These are phyloP conservation scores for Petrocephalus microphthalmus DNA, from an alignment of 2,113 vertebrate genomes.

Conservation along the genomic window DNA sequence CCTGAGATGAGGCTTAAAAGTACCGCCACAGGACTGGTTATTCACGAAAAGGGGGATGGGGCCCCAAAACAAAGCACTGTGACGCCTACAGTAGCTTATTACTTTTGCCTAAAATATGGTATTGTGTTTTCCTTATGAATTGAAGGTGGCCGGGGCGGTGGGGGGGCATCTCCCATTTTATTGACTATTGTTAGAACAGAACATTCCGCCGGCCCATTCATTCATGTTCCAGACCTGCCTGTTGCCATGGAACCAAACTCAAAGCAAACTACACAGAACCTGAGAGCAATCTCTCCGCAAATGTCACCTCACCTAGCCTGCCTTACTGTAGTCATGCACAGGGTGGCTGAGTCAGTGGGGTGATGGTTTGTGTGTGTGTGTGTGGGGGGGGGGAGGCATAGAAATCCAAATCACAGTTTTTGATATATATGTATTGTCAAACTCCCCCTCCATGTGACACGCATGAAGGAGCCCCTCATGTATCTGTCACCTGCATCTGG, in stretches of 20 bases:
- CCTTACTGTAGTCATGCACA: neutral
- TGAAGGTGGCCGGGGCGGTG: neutral
- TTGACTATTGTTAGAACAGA: constrained; percentile 23
- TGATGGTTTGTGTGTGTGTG: neutral
- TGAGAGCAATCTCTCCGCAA: neutral
- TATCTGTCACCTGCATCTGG: neutral
- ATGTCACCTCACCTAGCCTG: neutral
- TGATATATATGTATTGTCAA: neutral
- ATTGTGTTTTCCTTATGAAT: neutral
- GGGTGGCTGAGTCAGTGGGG: neutral
- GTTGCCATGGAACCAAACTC: constrained; percentile 17
- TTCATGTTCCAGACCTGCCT: constrained; percentile 1
- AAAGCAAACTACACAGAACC: neutral
- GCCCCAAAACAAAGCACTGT: neutral
- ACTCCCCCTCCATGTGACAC: neutral
- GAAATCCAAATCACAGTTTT: neutral
- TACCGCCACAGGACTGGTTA: neutral
- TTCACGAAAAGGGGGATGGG: neutral
- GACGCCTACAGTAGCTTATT: neutral
- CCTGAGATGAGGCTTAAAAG: neutral
- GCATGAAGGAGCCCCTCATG: neutral
- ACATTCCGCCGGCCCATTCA: neutral
- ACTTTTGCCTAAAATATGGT: neutral
- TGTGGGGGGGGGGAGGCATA: neutral
- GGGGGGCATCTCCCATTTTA: neutral